Conservation (phyloP, 2,888 invertebrate species). For the Macrostomum cliftonense region DNA sequence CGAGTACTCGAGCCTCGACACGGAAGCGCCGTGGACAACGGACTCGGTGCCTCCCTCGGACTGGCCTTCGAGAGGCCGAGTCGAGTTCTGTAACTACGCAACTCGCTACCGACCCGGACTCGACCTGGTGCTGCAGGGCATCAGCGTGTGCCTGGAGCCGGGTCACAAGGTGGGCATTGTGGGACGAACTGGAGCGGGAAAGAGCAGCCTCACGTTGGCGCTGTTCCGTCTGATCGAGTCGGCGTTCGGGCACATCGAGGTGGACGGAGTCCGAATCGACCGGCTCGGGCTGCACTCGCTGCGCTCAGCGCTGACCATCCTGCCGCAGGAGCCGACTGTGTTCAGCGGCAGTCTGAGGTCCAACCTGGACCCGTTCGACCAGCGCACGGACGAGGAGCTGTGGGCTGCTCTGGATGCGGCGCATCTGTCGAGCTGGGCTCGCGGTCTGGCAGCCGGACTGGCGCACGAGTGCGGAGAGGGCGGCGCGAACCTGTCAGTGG, state of each 20-base stretch:
- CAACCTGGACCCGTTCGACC: conserved; percentile 10
- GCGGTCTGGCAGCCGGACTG: conserved; percentile 55
- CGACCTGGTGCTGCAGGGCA: conserved; percentile 26
- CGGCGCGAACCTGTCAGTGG: conserved; percentile 48
- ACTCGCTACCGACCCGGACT: conserved; percentile 28
- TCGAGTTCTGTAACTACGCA: conserved; percentile 24
- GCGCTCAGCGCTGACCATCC: conserved; percentile 24
- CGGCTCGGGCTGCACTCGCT: conserved; percentile 22
- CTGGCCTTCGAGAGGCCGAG: conserved; percentile 28
- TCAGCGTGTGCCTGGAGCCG: conserved; percentile 21
- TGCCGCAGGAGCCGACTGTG: conserved; percentile 20
- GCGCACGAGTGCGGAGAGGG: conserved; percentile 70
- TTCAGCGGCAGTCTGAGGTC: conserved; percentile 6
- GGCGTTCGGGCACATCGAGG: conserved; percentile 21
- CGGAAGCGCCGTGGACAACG: no score
- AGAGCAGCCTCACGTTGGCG: conserved; percentile 25
- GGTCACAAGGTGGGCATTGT: conserved; percentile 33
- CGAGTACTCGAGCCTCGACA: conserved; percentile 54
- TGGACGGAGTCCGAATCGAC: conserved; percentile 22
- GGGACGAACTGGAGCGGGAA: conserved; percentile 32
- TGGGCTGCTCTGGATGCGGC: conserved; percentile 74
- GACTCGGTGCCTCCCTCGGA: conserved; percentile 15
- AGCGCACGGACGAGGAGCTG: conserved; percentile 11
- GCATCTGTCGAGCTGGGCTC: conserved; percentile 65
- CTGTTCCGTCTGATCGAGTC: conserved; percentile 29